A percentile compares a stretch with the other conserved stretches of the same genome.
phyloP scores from a whole-genome alignment of 2,797 vertebrate species.

The Tauraco hartlaubi region DNA sequence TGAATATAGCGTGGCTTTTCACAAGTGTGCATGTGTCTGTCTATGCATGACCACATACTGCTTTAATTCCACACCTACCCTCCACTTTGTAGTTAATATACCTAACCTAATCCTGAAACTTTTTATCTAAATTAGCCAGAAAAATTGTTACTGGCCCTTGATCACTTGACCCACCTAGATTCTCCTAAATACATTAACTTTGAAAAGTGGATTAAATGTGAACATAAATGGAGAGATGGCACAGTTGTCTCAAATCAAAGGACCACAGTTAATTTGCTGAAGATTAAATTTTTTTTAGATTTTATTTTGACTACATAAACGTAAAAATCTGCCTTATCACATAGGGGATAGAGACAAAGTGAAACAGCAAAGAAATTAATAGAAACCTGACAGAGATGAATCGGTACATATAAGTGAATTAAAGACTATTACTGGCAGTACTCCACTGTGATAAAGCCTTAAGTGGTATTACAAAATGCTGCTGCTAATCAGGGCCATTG shows the following conservation, averaged over 20 bases:
- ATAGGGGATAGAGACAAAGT: slow-evolving; percentile 54
- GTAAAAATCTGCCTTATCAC: slow-evolving; percentile 63
- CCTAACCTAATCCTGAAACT: not conserved
- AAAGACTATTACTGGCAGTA: slow-evolving; percentile 80
- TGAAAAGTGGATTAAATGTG: slow-evolving; percentile 69
- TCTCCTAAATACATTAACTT: slow-evolving; percentile 60
- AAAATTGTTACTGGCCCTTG: slow-evolving; percentile 1
- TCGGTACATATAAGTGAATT: slow-evolving; percentile 81
- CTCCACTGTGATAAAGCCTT: slow-evolving; percentile 74
- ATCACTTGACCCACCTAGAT: not conserved
- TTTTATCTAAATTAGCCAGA: slow-evolving; percentile 25
- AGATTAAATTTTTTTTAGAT: not conserved
- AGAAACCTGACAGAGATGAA: slow-evolving; percentile 79
- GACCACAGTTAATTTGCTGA: slow-evolving; percentile 61
- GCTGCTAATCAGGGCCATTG: slow-evolving; percentile 70
- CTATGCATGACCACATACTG: not conserved
- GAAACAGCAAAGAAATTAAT: slow-evolving; percentile 79
- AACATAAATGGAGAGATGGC: slow-evolving; percentile 57
- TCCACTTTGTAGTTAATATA: not conserved
- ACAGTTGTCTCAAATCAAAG: slow-evolving; percentile 58
- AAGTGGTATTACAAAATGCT: slow-evolving; percentile 78
- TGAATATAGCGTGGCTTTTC: not conserved
- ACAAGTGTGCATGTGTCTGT: not conserved
- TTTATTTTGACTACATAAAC: slow-evolving; percentile 65
- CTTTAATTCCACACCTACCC: not conserved